phyloP scores from a whole-genome alignment of 2,888 invertebrate species.

The Synanthedon tipuliformis region DNA sequence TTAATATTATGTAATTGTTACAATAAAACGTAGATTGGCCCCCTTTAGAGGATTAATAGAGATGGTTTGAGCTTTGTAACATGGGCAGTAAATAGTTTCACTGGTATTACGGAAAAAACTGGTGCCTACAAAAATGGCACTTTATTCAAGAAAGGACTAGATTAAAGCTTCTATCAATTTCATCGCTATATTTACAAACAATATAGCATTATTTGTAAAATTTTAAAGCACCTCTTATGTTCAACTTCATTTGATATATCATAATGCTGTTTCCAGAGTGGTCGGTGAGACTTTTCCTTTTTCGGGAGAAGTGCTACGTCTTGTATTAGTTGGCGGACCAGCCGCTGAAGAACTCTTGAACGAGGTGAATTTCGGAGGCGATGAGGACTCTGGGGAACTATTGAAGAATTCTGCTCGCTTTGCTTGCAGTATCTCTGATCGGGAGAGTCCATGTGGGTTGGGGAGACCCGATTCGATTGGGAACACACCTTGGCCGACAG shows the following conservation, averaged over 20 bases:
- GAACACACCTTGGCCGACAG: conserved; percentile 53
- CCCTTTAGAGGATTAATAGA: conserved; percentile 39
- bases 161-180: conserved; percentile 66
- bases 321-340: conserved; percentile 17
- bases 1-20: conserved; percentile 33
- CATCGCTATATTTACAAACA: conserved; percentile 37
- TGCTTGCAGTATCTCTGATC: conserved; percentile 70
- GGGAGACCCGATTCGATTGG: conserved; percentile 51
- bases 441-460: conserved; percentile 37
- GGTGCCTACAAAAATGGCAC: conserved; percentile 52
- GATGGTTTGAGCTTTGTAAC: conserved; percentile 32
- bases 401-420: conserved; percentile 73
- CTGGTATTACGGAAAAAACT: conserved; percentile 28
- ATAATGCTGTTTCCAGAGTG: conserved; percentile 75
- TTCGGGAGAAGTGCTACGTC: conserved; percentile 45
- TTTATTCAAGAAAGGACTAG: conserved; percentile 61
- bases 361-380: conserved; percentile 46
- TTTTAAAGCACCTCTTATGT: conserved; percentile 41
- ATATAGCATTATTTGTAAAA: conserved; percentile 7
- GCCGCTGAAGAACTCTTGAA: conserved; percentile 40
- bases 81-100: conserved; percentile 25
- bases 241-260: conserved; percentile 28
- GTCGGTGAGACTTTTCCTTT: conserved; percentile 55
- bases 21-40: conserved; percentile 51
- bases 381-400: conserved; percentile 39